Evolutionary conservation across 2,113 vertebrate species (phyloP).

Genomic region (Cercopithecus mona): DNA sequence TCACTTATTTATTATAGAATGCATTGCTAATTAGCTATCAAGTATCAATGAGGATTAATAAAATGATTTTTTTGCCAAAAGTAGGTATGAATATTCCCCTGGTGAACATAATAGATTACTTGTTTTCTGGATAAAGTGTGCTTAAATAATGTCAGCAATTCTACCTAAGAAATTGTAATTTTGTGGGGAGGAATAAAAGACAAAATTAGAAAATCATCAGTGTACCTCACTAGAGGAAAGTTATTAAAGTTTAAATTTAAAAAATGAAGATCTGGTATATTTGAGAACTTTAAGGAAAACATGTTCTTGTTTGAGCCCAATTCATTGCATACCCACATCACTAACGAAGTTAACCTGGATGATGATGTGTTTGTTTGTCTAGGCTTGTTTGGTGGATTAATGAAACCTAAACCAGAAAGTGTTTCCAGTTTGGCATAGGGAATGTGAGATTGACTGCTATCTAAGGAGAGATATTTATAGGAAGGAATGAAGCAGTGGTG

Average conservation of each 20-base stretch:
- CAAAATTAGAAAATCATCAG: constrained; percentile 55
- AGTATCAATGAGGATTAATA: constrained; percentile 58
- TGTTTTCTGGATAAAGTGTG: constrained; percentile 69
- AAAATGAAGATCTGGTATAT: background rate
- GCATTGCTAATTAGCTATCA: constrained; percentile 71
- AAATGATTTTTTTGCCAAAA: constrained; percentile 72
- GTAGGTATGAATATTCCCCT: constrained; percentile 61
- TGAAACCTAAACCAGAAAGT: constrained; percentile 48
- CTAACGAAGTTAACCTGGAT: constrained; percentile 51
- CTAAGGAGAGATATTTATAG: constrained; percentile 58
- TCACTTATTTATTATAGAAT: constrained; percentile 42
- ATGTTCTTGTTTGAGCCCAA: background rate
- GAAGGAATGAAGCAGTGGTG: constrained; percentile 40
- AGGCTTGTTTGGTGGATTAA: constrained; percentile 19
- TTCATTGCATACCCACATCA: background rate
- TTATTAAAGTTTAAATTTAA: background rate
- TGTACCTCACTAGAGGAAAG: background rate
- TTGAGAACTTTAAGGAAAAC: constrained; percentile 24
- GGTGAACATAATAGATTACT: constrained; percentile 67
- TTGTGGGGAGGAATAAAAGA: constrained; percentile 12
- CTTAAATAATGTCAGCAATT: constrained; percentile 64
- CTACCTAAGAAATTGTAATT: constrained; percentile 52
- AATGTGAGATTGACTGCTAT: constrained; percentile 55
- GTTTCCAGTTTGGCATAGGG: background rate
- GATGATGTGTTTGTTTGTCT: constrained; percentile 11